Base-by-base conservation (phyloP, 23 tunicate genomes). In the Phallusia fumigata region DNA sequence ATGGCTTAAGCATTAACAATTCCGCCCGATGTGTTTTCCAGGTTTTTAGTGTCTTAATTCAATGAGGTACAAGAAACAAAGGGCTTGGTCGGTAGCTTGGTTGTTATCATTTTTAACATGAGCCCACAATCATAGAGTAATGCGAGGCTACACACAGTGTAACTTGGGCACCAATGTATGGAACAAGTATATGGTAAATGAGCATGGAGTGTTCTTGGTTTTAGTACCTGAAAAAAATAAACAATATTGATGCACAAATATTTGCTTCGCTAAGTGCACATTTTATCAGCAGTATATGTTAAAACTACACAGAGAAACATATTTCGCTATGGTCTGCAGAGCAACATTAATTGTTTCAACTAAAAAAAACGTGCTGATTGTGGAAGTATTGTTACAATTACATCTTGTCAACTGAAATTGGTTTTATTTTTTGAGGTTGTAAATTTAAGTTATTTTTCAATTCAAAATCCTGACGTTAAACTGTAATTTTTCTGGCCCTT, bases 121-220 rank as follows among this genome's bases (percentile, higher is more conserved):
- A 40, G 47, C 47, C 47, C 10, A 40, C 47, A 40, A 40, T 40
- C 1, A 16, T 58, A 6, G 69, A 16, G 69, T 58, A 6, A 58
- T 58, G 69, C 16, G 69, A 13, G 26, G 26, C 69, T 58, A 21
- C 69, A 24, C 69, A 58, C 69, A 58, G 69, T 58, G 69, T 6
- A 58, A 58, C 69, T 58, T 58, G 69, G 69, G 69, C 69, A 58
- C 69, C 69, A 24, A 58, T 24, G 69, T 58, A 58, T 58, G 69
- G 69, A 58, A 58, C 69, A 58, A 58, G 28, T 58, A 58, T 58
- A 58, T 24, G 69, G 28, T 58, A 58, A 22, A 58, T 22, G 28
- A 58, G 26, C 69, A 58, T 58, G 69, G 69, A 58, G 69, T 58
- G 69, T 58, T 58, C 69, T 58, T 58, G 69, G 69, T 58, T 21